Conservation (phyloP, 2,888 invertebrate genomes). For the Cryptocephalus moraei region DNA sequence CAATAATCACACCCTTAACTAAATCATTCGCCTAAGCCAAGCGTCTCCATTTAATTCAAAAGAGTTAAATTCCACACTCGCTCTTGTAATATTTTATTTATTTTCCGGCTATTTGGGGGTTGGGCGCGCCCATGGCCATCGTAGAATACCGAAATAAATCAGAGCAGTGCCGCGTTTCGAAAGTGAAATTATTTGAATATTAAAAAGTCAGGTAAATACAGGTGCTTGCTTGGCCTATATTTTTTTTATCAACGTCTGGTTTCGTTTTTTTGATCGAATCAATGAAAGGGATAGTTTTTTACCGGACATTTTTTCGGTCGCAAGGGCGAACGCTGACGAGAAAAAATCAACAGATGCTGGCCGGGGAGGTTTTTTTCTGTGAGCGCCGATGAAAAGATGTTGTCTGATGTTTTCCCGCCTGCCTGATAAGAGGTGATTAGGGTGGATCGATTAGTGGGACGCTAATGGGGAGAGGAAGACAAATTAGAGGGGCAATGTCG, state of each 20-base stretch:
- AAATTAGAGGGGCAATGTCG: too few species aligned
- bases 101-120: neutral
- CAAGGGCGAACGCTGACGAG: slow-evolving; percentile 6
- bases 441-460: too few species aligned
- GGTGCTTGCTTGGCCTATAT: slow-evolving; percentile 23
- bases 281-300: slow-evolving; percentile 16
- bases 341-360: slow-evolving; percentile 16
- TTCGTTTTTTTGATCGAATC: slow-evolving; percentile 6
- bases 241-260: slow-evolving; percentile 9
- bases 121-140: neutral
- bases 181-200: slow-evolving; percentile 32
- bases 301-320: slow-evolving; percentile 7
- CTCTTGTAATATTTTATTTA: too few species aligned
- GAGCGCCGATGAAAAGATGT: neutral
- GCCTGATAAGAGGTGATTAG: neutral
- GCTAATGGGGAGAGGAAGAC: too few species aligned
- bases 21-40: too few species aligned
- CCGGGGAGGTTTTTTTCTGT: slow-evolving; percentile 9
- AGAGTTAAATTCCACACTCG: too few species aligned
- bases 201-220: slow-evolving; percentile 28
- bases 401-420: too few species aligned
- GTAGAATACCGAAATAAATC: slow-evolving; percentile 16
- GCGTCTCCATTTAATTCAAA: too few species aligned
- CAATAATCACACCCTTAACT: too few species aligned
- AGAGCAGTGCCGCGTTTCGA: slow-evolving; percentile 14